These are phyloP conservation scores for Ladona fulva DNA, from an alignment of 1,140 invertebrate genomes.

Conservation along the genomic window DNA sequence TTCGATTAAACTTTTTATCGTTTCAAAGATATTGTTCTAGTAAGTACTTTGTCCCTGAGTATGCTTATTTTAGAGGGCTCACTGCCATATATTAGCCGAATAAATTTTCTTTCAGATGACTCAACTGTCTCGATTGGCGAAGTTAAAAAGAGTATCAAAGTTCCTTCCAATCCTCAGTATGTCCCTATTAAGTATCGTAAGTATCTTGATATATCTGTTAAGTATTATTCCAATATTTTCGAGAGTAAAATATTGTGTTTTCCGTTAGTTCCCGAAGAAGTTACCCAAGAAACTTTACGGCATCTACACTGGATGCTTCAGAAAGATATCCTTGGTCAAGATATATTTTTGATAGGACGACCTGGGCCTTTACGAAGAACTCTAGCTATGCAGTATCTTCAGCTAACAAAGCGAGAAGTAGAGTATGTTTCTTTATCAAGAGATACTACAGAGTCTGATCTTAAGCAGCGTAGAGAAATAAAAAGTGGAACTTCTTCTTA, in stretches of 20 bases:
- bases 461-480: conserved; percentile 94
- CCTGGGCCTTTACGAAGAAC: conserved; percentile 72
- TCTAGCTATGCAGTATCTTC: conserved; percentile 77
- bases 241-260: neutral
- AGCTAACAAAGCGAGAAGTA: conserved; percentile 78
- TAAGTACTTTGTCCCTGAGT: neutral
- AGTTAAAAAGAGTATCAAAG: conserved; percentile 54
- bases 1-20: neutral
- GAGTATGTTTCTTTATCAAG: conserved; percentile 90
- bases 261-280: conserved; percentile 41
- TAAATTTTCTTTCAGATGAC: neutral
- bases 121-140: conserved; percentile 60
- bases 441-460: conserved; percentile 93
- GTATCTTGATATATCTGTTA: conserved; percentile 33
- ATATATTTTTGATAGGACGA: conserved; percentile 88
- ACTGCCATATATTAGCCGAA: neutral
- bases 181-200: conserved; percentile 78
- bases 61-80: neutral
- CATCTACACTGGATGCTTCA: conserved; percentile 91
- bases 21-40: neutral
- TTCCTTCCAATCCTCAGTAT: conserved; percentile 60
- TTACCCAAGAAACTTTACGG: conserved; percentile 64
- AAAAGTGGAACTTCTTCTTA: conserved; percentile 76
- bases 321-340: conserved; percentile 85
- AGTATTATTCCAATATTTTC: conserved; percentile 18